phyloP scores from a whole-genome alignment of 2,888 invertebrate genomes.

The Ctena decussata region DNA sequence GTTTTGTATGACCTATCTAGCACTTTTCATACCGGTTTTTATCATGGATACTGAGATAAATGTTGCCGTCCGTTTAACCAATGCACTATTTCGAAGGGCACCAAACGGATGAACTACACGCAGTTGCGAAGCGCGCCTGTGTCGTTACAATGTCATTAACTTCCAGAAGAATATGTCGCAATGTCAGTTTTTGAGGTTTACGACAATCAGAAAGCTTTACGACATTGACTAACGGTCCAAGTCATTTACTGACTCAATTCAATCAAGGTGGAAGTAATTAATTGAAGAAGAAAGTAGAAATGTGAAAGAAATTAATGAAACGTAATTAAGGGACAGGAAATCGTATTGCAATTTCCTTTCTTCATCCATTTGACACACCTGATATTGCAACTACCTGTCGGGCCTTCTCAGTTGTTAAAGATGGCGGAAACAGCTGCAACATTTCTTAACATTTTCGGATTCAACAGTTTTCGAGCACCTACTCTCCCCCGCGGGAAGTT shows the following conservation, averaged over 20 bases:
- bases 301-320: not conserved
- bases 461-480: too few relatives aligned
- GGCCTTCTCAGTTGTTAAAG: not conserved
- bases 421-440: not conserved
- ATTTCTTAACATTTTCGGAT: too few relatives aligned
- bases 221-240: slow-evolving; percentile 43
- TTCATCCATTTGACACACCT: slow-evolving; percentile 9
- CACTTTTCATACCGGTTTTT: too few relatives aligned
- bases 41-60: too few relatives aligned
- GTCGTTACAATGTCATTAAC: slow-evolving; percentile 12
- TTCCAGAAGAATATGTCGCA: not conserved
- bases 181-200: slow-evolving; percentile 40
- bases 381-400: not conserved
- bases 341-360: slow-evolving; percentile 18
- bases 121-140: too few relatives aligned
- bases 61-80: too few relatives aligned
- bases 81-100: too few relatives aligned
- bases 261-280: slow-evolving; percentile 45
- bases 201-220: slow-evolving; percentile 22
- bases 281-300: slow-evolving; percentile 38
- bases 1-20: too few relatives aligned
- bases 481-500: too few relatives aligned
- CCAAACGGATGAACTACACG: too few relatives aligned
- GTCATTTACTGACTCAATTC: slow-evolving; percentile 33
- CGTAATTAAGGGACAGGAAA: not conserved